A percentile compares a stretch with the other conserved stretches of the same genome.
Conservation (phyloP, 2,797 vertebrate species). For the Lerista edwardsae region DNA sequence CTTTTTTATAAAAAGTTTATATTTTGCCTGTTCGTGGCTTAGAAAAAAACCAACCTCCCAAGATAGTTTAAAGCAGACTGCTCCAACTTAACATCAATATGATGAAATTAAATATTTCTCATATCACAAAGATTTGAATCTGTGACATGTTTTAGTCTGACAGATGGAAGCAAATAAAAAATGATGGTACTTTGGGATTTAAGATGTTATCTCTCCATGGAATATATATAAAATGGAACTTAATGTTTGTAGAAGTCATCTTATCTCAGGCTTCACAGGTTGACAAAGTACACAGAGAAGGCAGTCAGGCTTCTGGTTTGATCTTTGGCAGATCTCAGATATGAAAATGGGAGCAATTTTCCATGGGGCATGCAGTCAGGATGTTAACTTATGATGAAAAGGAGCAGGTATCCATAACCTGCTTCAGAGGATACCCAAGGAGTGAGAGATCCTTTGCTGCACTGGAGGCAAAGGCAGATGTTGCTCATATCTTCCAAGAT, state of each 20-base stretch:
- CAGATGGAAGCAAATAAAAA: slow-evolving; percentile 59
- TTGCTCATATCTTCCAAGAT: not conserved
- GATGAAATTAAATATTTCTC: slow-evolving; percentile 44
- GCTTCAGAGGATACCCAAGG: slow-evolving; percentile 32
- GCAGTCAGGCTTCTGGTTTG: slow-evolving; percentile 40
- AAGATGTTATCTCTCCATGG: slow-evolving; percentile 60
- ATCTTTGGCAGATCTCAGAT: slow-evolving; percentile 67
- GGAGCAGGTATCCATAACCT: slow-evolving; percentile 43
- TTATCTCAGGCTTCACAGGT: slow-evolving; percentile 64
- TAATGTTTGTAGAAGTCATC: slow-evolving; percentile 56
- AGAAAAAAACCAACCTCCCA: not conserved
- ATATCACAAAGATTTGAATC: slow-evolving; percentile 50
- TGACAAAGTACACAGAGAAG: slow-evolving; percentile 63
- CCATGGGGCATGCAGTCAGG: slow-evolving; percentile 32
- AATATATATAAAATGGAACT: slow-evolving; percentile 61
- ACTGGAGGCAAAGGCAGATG: not conserved
- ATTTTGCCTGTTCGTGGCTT: not conserved
- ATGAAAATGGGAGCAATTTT: slow-evolving; percentile 57
- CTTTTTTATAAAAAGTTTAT: too few species aligned
- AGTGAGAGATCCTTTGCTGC: slow-evolving; percentile 6
- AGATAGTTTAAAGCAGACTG: slow-evolving; percentile 30
- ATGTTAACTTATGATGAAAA: slow-evolving; percentile 59
- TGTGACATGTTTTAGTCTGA: slow-evolving; percentile 23
- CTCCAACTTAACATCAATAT: slow-evolving; percentile 23
- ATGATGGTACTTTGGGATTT: slow-evolving; percentile 53